Conservation (phyloP, 2,888 invertebrate genomes). For the Craniophora ligustri region DNA sequence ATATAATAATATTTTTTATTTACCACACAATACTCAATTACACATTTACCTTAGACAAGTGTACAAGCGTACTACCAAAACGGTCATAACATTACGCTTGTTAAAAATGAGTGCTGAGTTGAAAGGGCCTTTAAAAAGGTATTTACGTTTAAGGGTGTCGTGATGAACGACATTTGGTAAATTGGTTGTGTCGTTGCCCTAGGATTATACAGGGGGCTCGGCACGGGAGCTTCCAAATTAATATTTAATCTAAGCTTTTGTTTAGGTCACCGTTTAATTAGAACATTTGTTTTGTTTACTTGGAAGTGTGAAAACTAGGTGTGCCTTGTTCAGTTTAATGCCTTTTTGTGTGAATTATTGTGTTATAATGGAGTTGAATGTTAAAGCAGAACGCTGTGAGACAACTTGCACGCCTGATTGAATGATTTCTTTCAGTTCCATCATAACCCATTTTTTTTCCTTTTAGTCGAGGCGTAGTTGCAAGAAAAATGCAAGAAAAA, state of each 20-base stretch:
- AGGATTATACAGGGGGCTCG: slow-evolving; percentile 22
- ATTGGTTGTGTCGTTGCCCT: slow-evolving; percentile 35
- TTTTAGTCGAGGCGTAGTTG: too few relatives aligned
- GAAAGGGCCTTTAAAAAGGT: slow-evolving; percentile 37
- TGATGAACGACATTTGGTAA: slow-evolving; percentile 45
- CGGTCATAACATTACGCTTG: background rate
- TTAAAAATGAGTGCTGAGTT: slow-evolving; percentile 18
- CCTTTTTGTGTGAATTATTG: too few relatives aligned
- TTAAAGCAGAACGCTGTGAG: too few relatives aligned
- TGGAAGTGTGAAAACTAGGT: slow-evolving; percentile 1
- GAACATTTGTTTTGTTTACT: background rate
- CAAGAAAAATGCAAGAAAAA: too few relatives aligned
- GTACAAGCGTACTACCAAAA: background rate
- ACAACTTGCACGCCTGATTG: too few relatives aligned
- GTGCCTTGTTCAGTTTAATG: too few relatives aligned
- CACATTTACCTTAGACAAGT: too few relatives aligned
- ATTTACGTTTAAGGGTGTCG: slow-evolving; percentile 30
- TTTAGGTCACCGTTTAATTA: slow-evolving; percentile 27
- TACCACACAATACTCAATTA: too few relatives aligned
- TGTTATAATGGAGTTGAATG: too few relatives aligned
- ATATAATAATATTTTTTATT: too few relatives aligned
- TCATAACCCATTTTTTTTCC: too few relatives aligned
- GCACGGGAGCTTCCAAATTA: slow-evolving; percentile 32
- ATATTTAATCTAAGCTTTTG: slow-evolving; percentile 34
- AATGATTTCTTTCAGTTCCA: too few relatives aligned